Conservation (phyloP, 2,888 invertebrate genomes). For the Mesorhabditis spiculigera region DNA sequence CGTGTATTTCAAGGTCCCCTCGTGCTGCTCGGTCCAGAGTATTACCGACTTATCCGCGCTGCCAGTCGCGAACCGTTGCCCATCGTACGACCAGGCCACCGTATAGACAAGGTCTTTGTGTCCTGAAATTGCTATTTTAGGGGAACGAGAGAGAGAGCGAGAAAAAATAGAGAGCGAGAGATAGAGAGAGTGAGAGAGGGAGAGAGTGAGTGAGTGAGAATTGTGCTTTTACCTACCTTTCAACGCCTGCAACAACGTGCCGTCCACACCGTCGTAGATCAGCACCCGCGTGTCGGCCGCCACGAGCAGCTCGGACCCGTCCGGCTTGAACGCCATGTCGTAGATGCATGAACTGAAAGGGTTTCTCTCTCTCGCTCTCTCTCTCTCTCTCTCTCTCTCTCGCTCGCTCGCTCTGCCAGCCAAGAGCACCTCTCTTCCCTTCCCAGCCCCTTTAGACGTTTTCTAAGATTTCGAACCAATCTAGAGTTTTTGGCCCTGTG, state of each 20-base stretch:
- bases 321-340: constrained; percentile 89
- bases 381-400: too few relatives aligned
- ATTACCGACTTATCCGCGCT: constrained; percentile 95
- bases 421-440: too few relatives aligned
- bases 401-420: too few relatives aligned
- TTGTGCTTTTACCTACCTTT: constrained; percentile 66
- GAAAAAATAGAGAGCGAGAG: too few relatives aligned
- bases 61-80: constrained; percentile 92
- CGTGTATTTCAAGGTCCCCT: constrained; percentile 92
- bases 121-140: constrained; percentile 57
- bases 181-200: too few relatives aligned
- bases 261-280: constrained; percentile 87
- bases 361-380: neutral
- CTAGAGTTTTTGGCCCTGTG: too few relatives aligned
- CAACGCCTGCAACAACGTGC: constrained; percentile 81
- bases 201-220: too few relatives aligned
- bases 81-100: constrained; percentile 85
- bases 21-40: constrained; percentile 91
- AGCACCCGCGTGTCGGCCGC: constrained; percentile 91
- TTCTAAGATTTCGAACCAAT: too few relatives aligned
- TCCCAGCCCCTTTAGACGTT: too few relatives aligned
- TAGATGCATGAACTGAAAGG: constrained; percentile 72
- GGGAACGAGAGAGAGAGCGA: too few relatives aligned
- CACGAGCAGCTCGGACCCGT: constrained; percentile 86
- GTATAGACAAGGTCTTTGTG: constrained; percentile 91